A percentile compares a stretch with the other conserved stretches of the same genome.
Evolutionary conservation across 2,113 vertebrate genomes (phyloP).

Genomic region (Brachyhypopomus occidentalis): DNA sequence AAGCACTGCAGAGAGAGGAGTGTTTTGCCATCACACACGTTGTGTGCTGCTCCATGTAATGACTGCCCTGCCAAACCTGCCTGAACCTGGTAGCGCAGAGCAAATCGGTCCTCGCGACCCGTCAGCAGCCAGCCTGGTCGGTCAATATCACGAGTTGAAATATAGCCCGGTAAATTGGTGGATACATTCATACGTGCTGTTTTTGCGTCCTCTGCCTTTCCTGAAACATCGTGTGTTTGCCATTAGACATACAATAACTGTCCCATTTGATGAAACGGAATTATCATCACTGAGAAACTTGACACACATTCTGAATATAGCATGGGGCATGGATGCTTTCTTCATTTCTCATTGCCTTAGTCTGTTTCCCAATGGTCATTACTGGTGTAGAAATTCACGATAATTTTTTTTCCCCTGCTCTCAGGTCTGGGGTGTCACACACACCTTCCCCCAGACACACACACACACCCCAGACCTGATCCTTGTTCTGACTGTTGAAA

Average conservation of each 20-base stretch:
- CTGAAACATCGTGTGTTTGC: too few relatives aligned
- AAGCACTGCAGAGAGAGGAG: background rate
- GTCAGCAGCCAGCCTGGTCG: background rate
- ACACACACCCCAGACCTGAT: constrained; percentile 11
- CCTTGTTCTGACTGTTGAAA: background rate
- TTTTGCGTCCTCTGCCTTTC: background rate
- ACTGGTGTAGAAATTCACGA: background rate
- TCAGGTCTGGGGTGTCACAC: background rate
- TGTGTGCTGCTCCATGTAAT: background rate
- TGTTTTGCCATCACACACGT: background rate
- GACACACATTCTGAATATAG: background rate
- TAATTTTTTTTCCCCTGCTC: background rate
- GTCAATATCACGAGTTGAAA: background rate
- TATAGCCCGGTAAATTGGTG: background rate
- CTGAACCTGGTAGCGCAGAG: background rate
- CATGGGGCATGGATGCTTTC: background rate
- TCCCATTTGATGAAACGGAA: background rate
- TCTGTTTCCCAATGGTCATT: background rate
- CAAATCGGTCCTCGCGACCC: background rate
- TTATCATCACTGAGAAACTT: constrained; percentile 1
- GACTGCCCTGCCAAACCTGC: background rate
- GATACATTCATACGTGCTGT: background rate
- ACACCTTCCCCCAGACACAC: background rate
- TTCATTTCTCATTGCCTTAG: background rate
- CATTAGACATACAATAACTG: background rate